These are phyloP conservation scores for Allobates femoralis DNA, from an alignment of 2,797 vertebrate species.

Conservation along the genomic window DNA sequence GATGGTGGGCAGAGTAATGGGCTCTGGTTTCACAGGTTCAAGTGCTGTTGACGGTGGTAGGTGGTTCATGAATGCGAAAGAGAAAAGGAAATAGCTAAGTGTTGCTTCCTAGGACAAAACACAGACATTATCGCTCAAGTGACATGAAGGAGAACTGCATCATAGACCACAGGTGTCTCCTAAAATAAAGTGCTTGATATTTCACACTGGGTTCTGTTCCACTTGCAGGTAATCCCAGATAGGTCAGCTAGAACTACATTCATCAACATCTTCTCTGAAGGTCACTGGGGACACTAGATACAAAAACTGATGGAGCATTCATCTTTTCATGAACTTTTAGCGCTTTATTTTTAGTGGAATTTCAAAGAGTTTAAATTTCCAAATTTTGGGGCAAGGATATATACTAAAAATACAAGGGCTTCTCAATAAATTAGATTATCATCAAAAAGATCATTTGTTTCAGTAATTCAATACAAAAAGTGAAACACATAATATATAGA, in stretches of 20 bases:
- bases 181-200: conserved; percentile 41
- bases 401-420: background rate
- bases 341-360: background rate
- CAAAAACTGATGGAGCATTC: conserved; percentile 9
- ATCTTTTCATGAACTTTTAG: background rate
- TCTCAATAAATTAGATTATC: too few relatives aligned
- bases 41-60: conserved; percentile 20
- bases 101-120: conserved; percentile 21
- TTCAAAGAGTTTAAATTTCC: background rate
- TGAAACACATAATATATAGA: too few relatives aligned
- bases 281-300: conserved; percentile 14
- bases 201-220: conserved; percentile 31
- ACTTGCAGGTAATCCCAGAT: conserved; percentile 37
- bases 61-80: conserved; percentile 28
- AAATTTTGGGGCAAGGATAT: background rate
- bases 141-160: conserved; percentile 27
- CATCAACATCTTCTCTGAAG: conserved; percentile 37
- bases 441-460: too few relatives aligned
- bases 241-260: conserved; percentile 39
- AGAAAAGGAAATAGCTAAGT: conserved; percentile 1
- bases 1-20: background rate
- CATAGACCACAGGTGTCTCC: conserved; percentile 38
- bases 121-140: conserved; percentile 22
- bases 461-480: too few relatives aligned
- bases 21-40: conserved; percentile 23